Evolutionary conservation across 2,113 vertebrate species (phyloP).

Genomic region (Anarrhichthys ocellatus): DNA sequence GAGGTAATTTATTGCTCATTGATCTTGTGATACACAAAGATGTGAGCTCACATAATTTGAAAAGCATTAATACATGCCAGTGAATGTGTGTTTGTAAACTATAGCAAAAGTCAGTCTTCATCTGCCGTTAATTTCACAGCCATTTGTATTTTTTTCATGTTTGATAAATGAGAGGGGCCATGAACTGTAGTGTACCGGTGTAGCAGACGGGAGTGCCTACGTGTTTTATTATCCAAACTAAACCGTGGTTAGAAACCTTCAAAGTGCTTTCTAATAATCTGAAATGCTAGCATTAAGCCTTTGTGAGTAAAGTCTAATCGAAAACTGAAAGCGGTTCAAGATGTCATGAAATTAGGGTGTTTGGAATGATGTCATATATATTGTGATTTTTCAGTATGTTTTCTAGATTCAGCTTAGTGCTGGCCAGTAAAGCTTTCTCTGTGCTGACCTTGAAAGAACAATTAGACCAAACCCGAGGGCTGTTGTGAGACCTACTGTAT

Average conservation of each 20-base stretch:
- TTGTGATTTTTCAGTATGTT: conserved; percentile 16
- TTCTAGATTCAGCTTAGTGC: conserved; percentile 49
- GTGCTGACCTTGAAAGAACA: conserved; percentile 38
- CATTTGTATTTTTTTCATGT: conserved; percentile 49
- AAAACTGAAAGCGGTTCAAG: conserved; percentile 42
- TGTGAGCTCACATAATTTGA: conserved; percentile 60
- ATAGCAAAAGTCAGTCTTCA: conserved; percentile 27
- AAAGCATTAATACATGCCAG: conserved; percentile 63
- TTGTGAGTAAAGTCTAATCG: conserved; percentile 45
- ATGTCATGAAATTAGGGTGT: conserved; percentile 60
- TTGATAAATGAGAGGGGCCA: conserved; percentile 45
- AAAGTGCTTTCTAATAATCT: conserved; percentile 57
- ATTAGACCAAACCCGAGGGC: conserved; percentile 48
- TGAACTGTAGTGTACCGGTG: conserved; percentile 49
- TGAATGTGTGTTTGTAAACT: conserved; percentile 76
- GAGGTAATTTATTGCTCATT: conserved; percentile 77
- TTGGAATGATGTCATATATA: conserved; percentile 63
- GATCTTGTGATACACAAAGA: conserved; percentile 63
- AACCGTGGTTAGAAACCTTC: conserved; percentile 61
- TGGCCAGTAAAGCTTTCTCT: conserved; percentile 48
- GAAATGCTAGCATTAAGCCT: conserved; percentile 51
- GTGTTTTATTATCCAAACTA: conserved; percentile 41
- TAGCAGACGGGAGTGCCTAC: conserved; percentile 73
- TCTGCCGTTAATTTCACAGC: conserved; percentile 39
- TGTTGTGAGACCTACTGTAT: conserved; percentile 57